Percentiles rank a stretch among this genome's conserved stretches.
phyloP scores from a whole-genome alignment of 2,113 vertebrate genomes.

The Camelus bactrianus region DNA sequence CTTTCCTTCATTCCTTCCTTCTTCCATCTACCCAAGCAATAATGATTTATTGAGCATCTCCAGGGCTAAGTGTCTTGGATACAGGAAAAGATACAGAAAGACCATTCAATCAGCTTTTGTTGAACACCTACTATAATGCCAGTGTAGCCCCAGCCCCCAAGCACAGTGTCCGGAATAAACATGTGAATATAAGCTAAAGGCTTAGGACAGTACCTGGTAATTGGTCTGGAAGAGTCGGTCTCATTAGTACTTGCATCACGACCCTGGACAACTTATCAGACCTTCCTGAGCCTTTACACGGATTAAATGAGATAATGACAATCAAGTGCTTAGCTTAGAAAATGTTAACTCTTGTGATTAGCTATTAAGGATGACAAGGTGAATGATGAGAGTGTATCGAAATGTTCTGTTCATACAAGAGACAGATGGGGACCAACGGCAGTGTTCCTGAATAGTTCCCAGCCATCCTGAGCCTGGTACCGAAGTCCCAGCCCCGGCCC shows the following conservation, averaged over 20 bases:
- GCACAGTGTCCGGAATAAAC: background rate
- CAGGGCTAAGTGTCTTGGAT: background rate
- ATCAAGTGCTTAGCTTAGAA: background rate
- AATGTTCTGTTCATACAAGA: background rate
- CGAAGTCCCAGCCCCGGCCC: background rate
- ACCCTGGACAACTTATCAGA: background rate
- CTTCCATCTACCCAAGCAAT: background rate
- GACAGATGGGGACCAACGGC: background rate
- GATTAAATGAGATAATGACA: background rate
- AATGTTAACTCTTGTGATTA: constrained; percentile 11
- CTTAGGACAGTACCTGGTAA: rapidly evolving
- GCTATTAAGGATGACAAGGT: background rate
- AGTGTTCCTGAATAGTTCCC: rapidly evolving
- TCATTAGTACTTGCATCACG: background rate
- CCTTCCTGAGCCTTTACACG: background rate
- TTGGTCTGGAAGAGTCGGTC: background rate
- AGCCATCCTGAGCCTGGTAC: background rate
- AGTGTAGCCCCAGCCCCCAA: background rate
- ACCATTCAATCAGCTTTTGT: rapidly evolving
- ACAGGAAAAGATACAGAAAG: background rate
- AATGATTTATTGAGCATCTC: background rate
- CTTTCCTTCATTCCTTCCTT: background rate
- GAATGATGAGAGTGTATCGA: background rate
- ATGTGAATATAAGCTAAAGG: rapidly evolving
- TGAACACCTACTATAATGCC: rapidly evolving